Base-by-base conservation (phyloP, 2,113 vertebrate species). In the Eolophus roseicapilla region DNA sequence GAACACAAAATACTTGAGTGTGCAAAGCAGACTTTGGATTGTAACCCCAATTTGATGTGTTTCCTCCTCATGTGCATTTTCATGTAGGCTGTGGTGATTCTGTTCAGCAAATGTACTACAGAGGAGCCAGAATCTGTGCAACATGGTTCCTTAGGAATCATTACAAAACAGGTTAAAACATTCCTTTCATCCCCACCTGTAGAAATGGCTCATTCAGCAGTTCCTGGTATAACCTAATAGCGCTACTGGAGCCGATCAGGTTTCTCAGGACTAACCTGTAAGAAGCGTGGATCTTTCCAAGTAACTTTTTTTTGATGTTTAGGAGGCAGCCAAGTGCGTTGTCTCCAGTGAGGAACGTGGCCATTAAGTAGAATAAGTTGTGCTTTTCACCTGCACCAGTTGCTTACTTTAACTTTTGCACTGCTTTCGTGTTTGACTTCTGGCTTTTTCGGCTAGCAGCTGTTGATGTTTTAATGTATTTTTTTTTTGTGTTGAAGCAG, bases 251-350 rank as follows among this genome's bases (percentile, higher is more conserved):
- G 88, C 81, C 69, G 74, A 87, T 95, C 91, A 92, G 95, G 93
- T 94, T 95, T 93, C 95, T 95, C 92, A 93, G 83, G 94, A 5
- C 1, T 93, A 96, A 88, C 92, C 92, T 95, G 92, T 94, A 86
- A 75, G 75, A 70, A 95, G 49, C 35, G 62, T 67, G 31, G 44
- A 18, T 92, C n/a, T 15, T 91, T 96, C 86, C 86, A 89, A 94
- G 90, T 85, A 88, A 75, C 68, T 64, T 15, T 4, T 74, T 69
- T 21, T 74, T 50, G 1, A 83, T 63, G 82, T 76, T 93, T 95
- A 53, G 77, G 69, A 96, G 53, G 78, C 83, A 96, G 86, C 47
- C 62, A 92, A 94, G 53, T 74, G 41, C 68, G 50, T 93, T 95
- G 81, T 94, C 77, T 91, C 53, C 84, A 64, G 77, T 88, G 59